Evolutionary conservation across 2,888 invertebrate species (phyloP).

Genomic region (Incurvaria masculella): DNA sequence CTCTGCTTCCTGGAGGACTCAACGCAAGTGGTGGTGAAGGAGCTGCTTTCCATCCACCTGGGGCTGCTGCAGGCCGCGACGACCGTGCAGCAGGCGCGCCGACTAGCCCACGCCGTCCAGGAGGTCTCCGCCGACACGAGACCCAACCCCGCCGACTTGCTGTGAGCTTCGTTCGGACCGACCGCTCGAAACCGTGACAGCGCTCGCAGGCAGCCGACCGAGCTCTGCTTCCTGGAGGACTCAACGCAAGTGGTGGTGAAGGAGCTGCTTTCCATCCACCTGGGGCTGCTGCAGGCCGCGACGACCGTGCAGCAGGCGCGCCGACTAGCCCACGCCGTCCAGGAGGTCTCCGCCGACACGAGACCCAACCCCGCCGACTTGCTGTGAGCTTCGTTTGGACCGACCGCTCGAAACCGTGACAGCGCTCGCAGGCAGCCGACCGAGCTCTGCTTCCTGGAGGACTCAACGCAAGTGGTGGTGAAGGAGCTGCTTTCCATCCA

Average conservation of each 20-base stretch:
- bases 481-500: constrained; percentile 81
- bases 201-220: constrained; percentile 36
- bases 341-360: constrained; percentile 62
- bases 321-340: constrained; percentile 75
- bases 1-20: constrained; percentile 39
- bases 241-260: constrained; percentile 30
- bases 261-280: constrained; percentile 80
- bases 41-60: constrained; percentile 80
- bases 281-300: constrained; percentile 76
- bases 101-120: constrained; percentile 77
- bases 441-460: constrained; percentile 41
- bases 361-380: constrained; percentile 55
- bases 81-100: constrained; percentile 79
- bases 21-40: constrained; percentile 43
- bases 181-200: too few relatives aligned
- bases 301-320: constrained; percentile 83
- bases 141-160: constrained; percentile 53
- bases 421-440: constrained; percentile 36
- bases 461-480: constrained; percentile 29
- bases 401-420: too few relatives aligned
- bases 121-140: constrained; percentile 61
- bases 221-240: constrained; percentile 42
- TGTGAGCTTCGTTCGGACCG: too few relatives aligned
- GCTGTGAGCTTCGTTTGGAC: constrained; percentile 42
- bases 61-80: constrained; percentile 78